These are phyloP conservation scores for Eira barbara DNA, from an alignment of 2,113 vertebrate species.

Conservation along the genomic window DNA sequence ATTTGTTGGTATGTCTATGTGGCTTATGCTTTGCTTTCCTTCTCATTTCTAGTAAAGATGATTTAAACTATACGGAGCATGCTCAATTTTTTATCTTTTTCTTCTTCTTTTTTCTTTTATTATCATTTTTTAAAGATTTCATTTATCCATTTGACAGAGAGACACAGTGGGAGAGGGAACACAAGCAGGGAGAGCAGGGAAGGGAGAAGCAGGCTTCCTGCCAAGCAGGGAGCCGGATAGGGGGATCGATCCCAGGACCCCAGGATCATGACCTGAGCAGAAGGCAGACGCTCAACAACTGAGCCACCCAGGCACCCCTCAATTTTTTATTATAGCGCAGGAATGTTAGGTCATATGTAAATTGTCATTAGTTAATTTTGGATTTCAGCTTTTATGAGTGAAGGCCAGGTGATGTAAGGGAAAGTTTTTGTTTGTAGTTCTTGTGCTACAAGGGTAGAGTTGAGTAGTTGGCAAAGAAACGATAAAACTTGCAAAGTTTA, in stretches of 20 bases:
- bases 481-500: background rate
- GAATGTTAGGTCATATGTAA: background rate
- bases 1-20: background rate
- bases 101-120: too few species aligned
- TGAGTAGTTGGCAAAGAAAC: background rate
- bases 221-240: too few species aligned
- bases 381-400: constrained; percentile 30
- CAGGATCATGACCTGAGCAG: too few species aligned
- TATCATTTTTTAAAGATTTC: too few species aligned
- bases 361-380: background rate
- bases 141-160: too few species aligned
- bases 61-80: background rate
- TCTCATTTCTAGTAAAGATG: background rate
- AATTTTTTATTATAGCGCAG: background rate
- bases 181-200: too few species aligned
- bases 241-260: too few species aligned
- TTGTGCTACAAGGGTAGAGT: background rate
- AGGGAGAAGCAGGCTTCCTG: too few species aligned
- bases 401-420: constrained; percentile 5
- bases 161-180: too few species aligned
- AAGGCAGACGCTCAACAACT: too few species aligned
- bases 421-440: background rate
- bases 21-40: background rate
- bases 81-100: background rate
- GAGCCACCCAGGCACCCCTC: background rate